Conservation (phyloP, 2,113 vertebrate species). For the Perca fluviatilis region DNA sequence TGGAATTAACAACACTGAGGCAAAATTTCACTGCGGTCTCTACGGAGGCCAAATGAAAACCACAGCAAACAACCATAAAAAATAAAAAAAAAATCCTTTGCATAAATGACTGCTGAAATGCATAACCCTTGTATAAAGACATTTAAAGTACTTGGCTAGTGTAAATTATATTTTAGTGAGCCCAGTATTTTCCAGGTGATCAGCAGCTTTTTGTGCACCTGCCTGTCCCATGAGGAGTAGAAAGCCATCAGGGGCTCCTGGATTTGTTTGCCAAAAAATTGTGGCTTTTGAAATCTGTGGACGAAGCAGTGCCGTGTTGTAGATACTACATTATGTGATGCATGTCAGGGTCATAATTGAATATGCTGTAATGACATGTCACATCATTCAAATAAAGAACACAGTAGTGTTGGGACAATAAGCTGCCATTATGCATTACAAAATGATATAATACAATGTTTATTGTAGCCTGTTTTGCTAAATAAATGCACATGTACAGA, state of each 20-base stretch:
- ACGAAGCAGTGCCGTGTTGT: constrained; percentile 58
- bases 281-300: constrained; percentile 67
- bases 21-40: constrained; percentile 71
- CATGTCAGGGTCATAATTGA: constrained; percentile 30
- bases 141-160: constrained; percentile 55
- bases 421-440: background rate
- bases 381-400: constrained; percentile 18
- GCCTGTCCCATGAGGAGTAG: constrained; percentile 68
- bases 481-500: background rate
- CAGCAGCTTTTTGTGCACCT: constrained; percentile 80
- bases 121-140: constrained; percentile 69
- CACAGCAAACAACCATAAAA: constrained; percentile 72
- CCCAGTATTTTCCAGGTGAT: constrained; percentile 68
- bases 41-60: constrained; percentile 73
- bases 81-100: constrained; percentile 33
- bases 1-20: constrained; percentile 81
- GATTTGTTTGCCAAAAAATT: constrained; percentile 76
- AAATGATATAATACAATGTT: background rate
- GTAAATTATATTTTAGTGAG: constrained; percentile 70
- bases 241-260: constrained; percentile 73
- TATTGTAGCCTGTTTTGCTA: background rate
- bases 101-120: constrained; percentile 75
- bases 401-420: background rate
- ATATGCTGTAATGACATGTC: constrained; percentile 15
- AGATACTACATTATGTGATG: constrained; percentile 46